Evolutionary conservation across 1,140 invertebrate genomes (phyloP), one percentile per base, ranked within the genome.

Genomic region (Anadara kagoshimensis): DNA sequence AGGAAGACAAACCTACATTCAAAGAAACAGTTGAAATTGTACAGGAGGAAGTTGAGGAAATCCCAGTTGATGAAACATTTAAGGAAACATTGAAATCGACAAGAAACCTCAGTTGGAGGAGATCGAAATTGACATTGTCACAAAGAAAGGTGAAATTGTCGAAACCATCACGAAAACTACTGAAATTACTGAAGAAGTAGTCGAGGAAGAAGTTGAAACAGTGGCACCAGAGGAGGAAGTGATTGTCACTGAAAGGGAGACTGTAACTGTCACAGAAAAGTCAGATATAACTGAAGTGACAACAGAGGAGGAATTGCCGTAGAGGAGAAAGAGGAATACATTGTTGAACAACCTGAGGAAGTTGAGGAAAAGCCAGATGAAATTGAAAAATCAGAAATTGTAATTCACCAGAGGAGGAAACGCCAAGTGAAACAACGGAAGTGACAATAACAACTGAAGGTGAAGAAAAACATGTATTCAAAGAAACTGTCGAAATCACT

Each of bases 201-300:
- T 66, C 0, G 58, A 69, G 51, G 67, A 62, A 18, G 41, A 54
- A 41, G 44, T 58, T 43, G 58, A 45, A 22, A 26, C 53, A 41
- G 47, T 63, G 14, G 24, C 54, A 69, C 20, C 20, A 24, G 59
- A 81, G n/a, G 73, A 83, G 44, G 67, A 80, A 70, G 51, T 49
- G 1, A 77, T 74, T 44, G 67, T 78, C 18, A 44, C 56, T 18
- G 78, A 85, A 75, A 68, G 73, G 14, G 56, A 59, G 61, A 72
- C 79, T 44, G 67, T 77, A 29, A 47, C 18, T 11, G 66, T 64
- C 24, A 22, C 24, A 11, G 67, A 69, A 26, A 64, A 64, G 26
- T 24, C 54, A 24, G 54, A 56, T 16, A 18, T 49, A 3, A 16
- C 16, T 22, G 62, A 64, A 26, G 22, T 64, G 20, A 36, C 22